Conservation (phyloP, 2,888 invertebrate genomes). For the Cabera pusaria region DNA sequence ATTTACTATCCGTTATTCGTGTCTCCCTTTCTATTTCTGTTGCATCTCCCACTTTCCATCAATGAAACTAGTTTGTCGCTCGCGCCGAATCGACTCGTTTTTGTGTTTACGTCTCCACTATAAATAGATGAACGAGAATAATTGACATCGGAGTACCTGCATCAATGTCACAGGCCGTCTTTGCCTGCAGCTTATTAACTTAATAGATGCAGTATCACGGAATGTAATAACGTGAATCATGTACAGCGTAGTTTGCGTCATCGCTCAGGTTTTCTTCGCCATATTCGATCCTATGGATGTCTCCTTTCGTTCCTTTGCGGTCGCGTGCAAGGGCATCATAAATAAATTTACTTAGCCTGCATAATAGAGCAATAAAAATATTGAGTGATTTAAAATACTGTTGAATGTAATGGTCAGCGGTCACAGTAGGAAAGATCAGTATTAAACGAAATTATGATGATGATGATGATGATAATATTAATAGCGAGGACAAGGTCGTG, state of each 20-base stretch:
- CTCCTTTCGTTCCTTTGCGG: conserved; percentile 36
- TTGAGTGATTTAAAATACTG: conserved; percentile 1
- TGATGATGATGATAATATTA: no score
- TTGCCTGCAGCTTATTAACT: conserved; percentile 4
- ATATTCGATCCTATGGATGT: conserved; percentile 46
- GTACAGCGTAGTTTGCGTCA: conserved; percentile 27
- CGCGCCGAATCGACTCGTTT: background rate
- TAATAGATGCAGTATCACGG: conserved; percentile 20
- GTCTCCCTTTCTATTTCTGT: conserved; percentile 40
- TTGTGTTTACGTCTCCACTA: background rate
- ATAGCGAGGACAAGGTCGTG: no score
- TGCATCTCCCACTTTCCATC: conserved; percentile 13
- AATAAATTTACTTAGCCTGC: conserved; percentile 14
- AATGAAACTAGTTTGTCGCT: conserved; percentile 11
- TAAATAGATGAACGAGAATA: background rate
- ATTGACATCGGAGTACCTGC: conserved; percentile 2
- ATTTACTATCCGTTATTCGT: conserved; percentile 48
- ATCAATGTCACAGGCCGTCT: conserved; percentile 9
- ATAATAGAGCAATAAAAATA: conserved; percentile 21
- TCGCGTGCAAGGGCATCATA: conserved; percentile 40
- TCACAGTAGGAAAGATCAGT: no score
- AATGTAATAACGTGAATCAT: conserved; percentile 28
- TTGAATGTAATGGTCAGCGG: no score
- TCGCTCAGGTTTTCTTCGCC: conserved; percentile 44
- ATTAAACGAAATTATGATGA: no score